A percentile compares a stretch with the other conserved stretches of the same genome.
These are phyloP conservation scores for Limnephilus auricula DNA, from an alignment of 2,888 invertebrate species.

Conservation along the genomic window DNA sequence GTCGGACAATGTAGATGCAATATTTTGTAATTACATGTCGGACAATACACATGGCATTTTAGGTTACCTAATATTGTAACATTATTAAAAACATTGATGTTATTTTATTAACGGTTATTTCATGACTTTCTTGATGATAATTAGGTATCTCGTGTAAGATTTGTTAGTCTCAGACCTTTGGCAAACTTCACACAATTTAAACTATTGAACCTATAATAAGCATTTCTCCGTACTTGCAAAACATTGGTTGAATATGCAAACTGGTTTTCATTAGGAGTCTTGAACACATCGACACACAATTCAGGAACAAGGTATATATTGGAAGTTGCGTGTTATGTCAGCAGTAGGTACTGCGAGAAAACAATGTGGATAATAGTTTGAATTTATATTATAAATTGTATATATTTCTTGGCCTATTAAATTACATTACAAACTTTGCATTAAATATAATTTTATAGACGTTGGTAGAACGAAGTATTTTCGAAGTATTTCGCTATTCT, in stretches of 20 bases:
- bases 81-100: too few relatives aligned
- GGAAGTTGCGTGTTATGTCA: background rate
- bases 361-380: background rate
- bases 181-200: background rate
- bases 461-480: background rate
- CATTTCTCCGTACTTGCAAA: background rate
- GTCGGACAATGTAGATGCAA: too few relatives aligned
- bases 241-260: slow-evolving; percentile 46
- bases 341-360: background rate
- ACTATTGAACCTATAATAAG: background rate
- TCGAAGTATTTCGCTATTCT: too few relatives aligned
- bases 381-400: too few relatives aligned
- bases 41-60: too few relatives aligned
- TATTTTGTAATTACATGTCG: too few relatives aligned
- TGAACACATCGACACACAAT: background rate
- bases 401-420: background rate
- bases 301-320: background rate
- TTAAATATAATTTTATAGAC: background rate
- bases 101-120: too few relatives aligned
- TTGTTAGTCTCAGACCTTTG: background rate
- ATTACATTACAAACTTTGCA: background rate
- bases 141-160: too few relatives aligned
- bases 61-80: too few relatives aligned
- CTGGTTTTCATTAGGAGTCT: slow-evolving; percentile 54
- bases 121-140: too few relatives aligned